Base-by-base conservation (phyloP, 2,888 invertebrate species). In the Volucella inanis region DNA sequence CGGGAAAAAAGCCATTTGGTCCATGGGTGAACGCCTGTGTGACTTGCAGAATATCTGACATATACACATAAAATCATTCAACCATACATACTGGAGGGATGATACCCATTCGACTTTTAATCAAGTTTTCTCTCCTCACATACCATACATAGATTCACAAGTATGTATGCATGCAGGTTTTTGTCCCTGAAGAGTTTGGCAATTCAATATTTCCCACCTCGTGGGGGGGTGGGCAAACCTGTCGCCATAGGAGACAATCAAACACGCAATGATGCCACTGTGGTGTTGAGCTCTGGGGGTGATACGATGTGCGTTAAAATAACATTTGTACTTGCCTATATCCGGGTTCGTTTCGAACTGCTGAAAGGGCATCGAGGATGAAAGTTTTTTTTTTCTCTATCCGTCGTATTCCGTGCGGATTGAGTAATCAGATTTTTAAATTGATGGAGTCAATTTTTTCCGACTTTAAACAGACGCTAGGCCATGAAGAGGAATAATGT, bases 21-120 rank as follows among this genome's bases (percentile, higher is more conserved):
- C 8, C 31, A 31, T 31, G 31, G 6, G 8, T 31, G 31, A 31
- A 14, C 18, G n/a, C 59, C 41, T 49, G 49, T 67, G 54, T 52
- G 4, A 59, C 49, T 78, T 55, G 47, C 54, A 78, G 55, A 78
- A 67, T 72, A 72, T 67, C 61, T 72, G 57, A 62, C 72, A 67
- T 43, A 78, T 68, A 59, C 54, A 31, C 31, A 31, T 6, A 31
- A 6, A 31, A 31, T 31, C 31, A 31, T 31, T 31, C 31, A 31
- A 31, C 31, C 31, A 31, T 31, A 31, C 31, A 31, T 6, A 31
- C 31, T 31, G 31, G 6, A n/a, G 45, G 70, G 62, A 55, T 70
- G 81, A 49, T 47, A 62, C 77, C 77, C 76, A 81, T 72, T 81
- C 76, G 57, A 76, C 67, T 77, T 81, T 85, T 81, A 85, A 85